Evolutionary conservation across 2,113 vertebrate genomes (phyloP), one percentile per base, ranked within the genome.

Genomic region (Gobio gobio): DNA sequence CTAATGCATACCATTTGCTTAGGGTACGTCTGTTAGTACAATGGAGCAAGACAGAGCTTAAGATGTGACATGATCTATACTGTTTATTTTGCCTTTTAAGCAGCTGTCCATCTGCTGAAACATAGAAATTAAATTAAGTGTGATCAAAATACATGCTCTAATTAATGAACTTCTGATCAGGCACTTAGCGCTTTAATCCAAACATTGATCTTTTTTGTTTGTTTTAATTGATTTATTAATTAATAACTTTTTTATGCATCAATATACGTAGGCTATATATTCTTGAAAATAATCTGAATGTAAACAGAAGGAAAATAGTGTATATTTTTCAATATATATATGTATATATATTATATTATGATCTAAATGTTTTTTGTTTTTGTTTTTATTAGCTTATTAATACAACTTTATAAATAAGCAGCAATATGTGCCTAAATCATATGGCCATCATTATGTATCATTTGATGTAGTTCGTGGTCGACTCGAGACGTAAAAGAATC

Each of bases 1-100:
- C 78, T 64, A 80, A 80, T 80, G 78, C 40, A 47, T 18, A 79
- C 77, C 58, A 63, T 80, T 80, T 80, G 78, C 78, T 79, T 79
- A 63, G 78, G 43, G 13, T 40, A 63, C 20, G 14, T 63, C 58
- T 79, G 63, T 79, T 47, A 29, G 56, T 24, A 78, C 33, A 78
- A 78, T 43, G n/a, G n/a, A 63, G 56, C 22, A 59, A 78, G 54
- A 43, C 22, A 78, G 33, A 43, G 78, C 78, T 63, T 8, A 18
- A 40, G 76, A 79, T 63, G 56, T 79, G 77, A 29, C 40, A 20
- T 64, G 36, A 80, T 45, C 78, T 80, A 64, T 45, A 5, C 36
- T 79, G n/a, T 80, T 63, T 63, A 26, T 79, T 79, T 58, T 40
- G 29, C 75, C 29, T 40, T 22, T 36, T 61, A 78, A 78, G 77